phyloP scores from a whole-genome alignment of 2,797 vertebrate genomes.

The Epinephelus awoara region DNA sequence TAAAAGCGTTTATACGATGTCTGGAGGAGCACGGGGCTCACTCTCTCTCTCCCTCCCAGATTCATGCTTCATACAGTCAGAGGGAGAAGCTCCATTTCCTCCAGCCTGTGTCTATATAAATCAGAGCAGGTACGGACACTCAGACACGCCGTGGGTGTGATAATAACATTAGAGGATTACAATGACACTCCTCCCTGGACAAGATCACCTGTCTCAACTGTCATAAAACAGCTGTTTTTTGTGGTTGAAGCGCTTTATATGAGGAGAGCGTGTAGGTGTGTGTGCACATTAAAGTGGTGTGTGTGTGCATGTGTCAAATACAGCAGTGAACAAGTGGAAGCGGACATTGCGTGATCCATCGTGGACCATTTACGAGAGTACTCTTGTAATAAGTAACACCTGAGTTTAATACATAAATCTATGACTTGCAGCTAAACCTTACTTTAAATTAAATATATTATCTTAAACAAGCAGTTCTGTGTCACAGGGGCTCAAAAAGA shows the following conservation, averaged over 20 bases:
- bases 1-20: conserved; percentile 83
- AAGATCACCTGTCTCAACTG: conserved; percentile 79
- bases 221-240: conserved; percentile 77
- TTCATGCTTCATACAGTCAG: conserved; percentile 57
- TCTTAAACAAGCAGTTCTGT: neutral
- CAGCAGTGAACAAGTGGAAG: conserved; percentile 22
- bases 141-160: conserved; percentile 78
- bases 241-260: conserved; percentile 58
- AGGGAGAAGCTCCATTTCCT: conserved; percentile 62
- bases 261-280: conserved; percentile 44
- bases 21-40: conserved; percentile 56
- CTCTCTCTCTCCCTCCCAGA: conserved; percentile 30
- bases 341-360: conserved; percentile 9
- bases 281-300: conserved; percentile 11
- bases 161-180: conserved; percentile 83
- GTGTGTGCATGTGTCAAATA: conserved; percentile 13
- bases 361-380: neutral
- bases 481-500: neutral
- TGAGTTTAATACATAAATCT: neutral
- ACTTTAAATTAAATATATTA: neutral
- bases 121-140: conserved; percentile 78
- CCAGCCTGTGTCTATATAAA: conserved; percentile 71
- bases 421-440: neutral
- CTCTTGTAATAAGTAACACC: conserved; percentile 3
- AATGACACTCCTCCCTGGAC: conserved; percentile 78